Conservation (phyloP, 2,797 vertebrate species). For the Sternotherus odoratus region DNA sequence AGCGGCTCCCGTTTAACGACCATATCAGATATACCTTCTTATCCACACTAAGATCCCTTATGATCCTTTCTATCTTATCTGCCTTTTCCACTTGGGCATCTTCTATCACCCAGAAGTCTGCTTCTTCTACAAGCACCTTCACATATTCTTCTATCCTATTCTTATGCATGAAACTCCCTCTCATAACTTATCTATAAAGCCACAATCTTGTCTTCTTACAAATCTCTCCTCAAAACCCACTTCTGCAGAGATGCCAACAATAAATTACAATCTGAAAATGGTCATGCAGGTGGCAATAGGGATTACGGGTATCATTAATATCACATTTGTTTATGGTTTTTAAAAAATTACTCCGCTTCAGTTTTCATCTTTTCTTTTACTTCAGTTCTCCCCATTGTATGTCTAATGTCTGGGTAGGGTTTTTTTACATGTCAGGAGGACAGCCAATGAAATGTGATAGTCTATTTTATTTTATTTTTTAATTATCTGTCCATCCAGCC, state of each 20-base stretch:
- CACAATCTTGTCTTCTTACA: fast-evolving
- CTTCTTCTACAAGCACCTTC: background rate
- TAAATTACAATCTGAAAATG: background rate
- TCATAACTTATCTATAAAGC: background rate
- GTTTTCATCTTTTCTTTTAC: background rate
- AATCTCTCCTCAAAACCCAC: background rate
- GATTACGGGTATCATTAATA: background rate
- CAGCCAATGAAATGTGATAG: too few relatives aligned
- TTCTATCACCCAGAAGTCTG: background rate
- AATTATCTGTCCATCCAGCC: fast-evolving
- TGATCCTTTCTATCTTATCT: background rate
- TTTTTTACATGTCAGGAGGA: background rate
- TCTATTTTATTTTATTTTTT: too few relatives aligned
- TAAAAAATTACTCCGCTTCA: background rate
- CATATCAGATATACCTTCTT: background rate
- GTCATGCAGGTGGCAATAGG: fast-evolving
- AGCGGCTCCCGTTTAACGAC: background rate
- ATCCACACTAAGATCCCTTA: background rate
- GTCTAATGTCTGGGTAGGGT: background rate
- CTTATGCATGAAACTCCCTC: background rate
- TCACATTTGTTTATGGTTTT: background rate
- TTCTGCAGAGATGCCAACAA: background rate
- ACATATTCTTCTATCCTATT: background rate
- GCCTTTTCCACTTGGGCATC: background rate
- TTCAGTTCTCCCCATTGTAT: background rate